Conservation (phyloP, 2,797 vertebrate species). For the Sebastes paucispinis region DNA sequence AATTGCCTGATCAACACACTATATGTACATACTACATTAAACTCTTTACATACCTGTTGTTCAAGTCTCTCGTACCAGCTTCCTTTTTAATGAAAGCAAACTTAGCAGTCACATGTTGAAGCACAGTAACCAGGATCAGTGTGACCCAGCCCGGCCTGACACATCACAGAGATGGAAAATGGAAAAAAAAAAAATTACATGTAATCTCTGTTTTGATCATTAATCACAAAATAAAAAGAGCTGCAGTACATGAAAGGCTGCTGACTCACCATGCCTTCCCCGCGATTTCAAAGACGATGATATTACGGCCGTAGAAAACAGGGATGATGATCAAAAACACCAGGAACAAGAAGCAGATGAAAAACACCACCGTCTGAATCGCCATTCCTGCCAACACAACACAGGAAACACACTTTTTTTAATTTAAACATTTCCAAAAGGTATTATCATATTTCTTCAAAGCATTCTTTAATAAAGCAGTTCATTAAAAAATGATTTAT, state of each 20-base stretch:
- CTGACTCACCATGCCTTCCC: slow-evolving; percentile 88
- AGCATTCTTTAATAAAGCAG: neutral
- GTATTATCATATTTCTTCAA: neutral
- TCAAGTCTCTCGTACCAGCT: slow-evolving; percentile 75
- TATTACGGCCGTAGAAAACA: slow-evolving; percentile 83
- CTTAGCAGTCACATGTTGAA: slow-evolving; percentile 85
- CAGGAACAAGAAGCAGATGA: slow-evolving; percentile 85
- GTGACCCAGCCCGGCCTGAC: slow-evolving; percentile 92
- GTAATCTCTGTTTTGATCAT: neutral
- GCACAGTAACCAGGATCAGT: slow-evolving; percentile 76
- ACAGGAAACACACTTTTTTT: neutral
- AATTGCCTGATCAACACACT: neutral
- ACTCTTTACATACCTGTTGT: slow-evolving; percentile 78
- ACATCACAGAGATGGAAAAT: neutral
- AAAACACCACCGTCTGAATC: slow-evolving; percentile 92
- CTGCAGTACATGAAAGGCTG: neutral
- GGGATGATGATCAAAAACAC: slow-evolving; percentile 92
- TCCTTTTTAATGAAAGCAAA: slow-evolving; percentile 87
- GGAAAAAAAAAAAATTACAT: neutral
- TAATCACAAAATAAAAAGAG: neutral
- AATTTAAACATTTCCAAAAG: neutral
- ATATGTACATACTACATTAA: neutral
- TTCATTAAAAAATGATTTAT: neutral
- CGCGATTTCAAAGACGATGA: slow-evolving; percentile 81
- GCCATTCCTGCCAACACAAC: slow-evolving; percentile 82